A percentile compares a stretch with the other conserved stretches of the same genome.
Conservation (phyloP, 2,797 vertebrate species). For the Enteromius viviparus region DNA sequence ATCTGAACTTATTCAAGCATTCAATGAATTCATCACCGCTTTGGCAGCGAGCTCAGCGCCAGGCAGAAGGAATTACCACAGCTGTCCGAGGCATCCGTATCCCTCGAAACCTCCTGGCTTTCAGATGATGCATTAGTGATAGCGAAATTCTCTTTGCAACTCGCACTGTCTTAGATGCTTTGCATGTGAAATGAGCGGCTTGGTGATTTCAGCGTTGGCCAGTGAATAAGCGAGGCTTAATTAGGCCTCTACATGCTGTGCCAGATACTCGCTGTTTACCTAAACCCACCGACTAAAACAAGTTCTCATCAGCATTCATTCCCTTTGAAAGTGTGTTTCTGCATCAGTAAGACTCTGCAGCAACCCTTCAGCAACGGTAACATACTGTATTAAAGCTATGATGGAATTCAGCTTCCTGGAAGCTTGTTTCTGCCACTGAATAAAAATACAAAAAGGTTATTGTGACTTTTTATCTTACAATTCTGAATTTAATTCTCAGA, state of each 20-base stretch:
- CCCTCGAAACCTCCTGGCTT: constrained; percentile 39
- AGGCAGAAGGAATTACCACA: constrained; percentile 53
- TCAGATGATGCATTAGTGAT: not conserved
- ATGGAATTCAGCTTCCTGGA: not conserved
- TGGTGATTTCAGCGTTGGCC: constrained; percentile 22
- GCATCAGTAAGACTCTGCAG: constrained; percentile 10
- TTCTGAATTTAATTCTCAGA: no score
- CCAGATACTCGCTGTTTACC: constrained; percentile 45
- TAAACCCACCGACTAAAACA: constrained; percentile 29
- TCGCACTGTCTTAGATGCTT: not conserved
- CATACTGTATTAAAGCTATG: not conserved
- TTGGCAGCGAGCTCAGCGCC: constrained; percentile 37
- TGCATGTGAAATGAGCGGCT: constrained; percentile 5
- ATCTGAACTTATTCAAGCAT: constrained; percentile 51
- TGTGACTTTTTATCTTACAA: no score
- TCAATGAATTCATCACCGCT: constrained; percentile 44
- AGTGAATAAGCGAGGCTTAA: constrained; percentile 40
- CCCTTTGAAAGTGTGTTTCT: constrained; percentile 31
- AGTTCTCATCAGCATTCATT: constrained; percentile 36
- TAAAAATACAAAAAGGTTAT: no score
- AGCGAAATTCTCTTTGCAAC: constrained; percentile 22
- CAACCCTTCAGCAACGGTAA: not conserved
- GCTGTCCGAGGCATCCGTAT: constrained; percentile 45
- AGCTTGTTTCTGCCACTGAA: no score
- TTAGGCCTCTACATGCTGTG: constrained; percentile 38